Evolutionary conservation across 2,113 vertebrate species (phyloP), one percentile per base, ranked within the genome.

Genomic region (Alexandromys fortis): DNA sequence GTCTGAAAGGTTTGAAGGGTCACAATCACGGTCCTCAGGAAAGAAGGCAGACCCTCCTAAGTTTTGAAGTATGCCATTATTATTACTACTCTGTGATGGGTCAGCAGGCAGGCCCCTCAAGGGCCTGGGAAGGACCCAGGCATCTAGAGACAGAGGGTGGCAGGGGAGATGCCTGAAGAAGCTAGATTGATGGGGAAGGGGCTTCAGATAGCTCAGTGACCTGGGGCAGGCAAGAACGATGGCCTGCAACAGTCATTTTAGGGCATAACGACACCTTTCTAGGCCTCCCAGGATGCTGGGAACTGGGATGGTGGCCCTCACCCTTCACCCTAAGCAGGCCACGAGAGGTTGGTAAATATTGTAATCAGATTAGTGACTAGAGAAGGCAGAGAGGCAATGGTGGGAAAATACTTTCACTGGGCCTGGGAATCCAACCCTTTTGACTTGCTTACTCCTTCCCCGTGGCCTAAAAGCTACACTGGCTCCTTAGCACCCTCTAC

Each of bases 301-400:
- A 97, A 97, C 72, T 95, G 73, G 91, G 96, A 78, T 68, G 49
- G 95, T 94, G 2, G 28, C 33, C 81, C 70, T 30, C 82, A 91
- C 30, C 38, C 55, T 75, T 81, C 1, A 7, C 88, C 61, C 72
- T 26, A 63, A 95, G 77, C 85, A 86, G 93, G 55, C 97, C 96
- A 97, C 28, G 86, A 97, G 95, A 96, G 96, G 95, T 97, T 94
- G 86, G 97, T 97, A 98, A 98, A 97, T 98, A 98, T 95, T 38
- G 28, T 98, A 97, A 98, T 98, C 96, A 97, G 97, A 98, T 98
- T 98, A 98, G 97, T n/a, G 83, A 97, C 47, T 96, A 83, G 77
- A 97, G 97, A 91, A 76, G 0, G 92, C 92, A 90, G 93, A 89
- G 93, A 96, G 92, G 38, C 89, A 24, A 47, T 42, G 97, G 97